These are phyloP conservation scores for Mellivora capensis DNA, from an alignment of 2,113 vertebrate genomes.

Conservation along the genomic window DNA sequence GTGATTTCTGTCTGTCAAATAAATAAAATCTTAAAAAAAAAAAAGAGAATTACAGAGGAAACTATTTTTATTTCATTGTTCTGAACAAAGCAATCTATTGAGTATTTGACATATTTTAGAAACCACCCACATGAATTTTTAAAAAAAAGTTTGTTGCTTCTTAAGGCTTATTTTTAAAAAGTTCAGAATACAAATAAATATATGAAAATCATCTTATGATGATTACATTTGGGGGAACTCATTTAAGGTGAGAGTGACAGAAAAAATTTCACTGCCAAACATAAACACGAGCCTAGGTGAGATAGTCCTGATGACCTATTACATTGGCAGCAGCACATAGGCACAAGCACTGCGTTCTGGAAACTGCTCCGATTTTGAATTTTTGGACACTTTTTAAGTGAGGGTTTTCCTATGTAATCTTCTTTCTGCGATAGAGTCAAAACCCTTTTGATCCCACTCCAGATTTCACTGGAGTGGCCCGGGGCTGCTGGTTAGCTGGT, in stretches of 20 bases:
- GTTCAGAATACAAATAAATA: not conserved
- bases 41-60: not conserved
- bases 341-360: not conserved
- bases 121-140: not conserved
- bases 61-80: not conserved
- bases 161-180: not conserved
- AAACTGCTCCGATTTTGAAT: not conserved
- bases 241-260: not conserved
- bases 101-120: not conserved
- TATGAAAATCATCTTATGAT: not conserved
- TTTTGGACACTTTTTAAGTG: not conserved
- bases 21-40: too few species aligned
- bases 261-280: not conserved
- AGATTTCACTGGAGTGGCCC: not conserved
- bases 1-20: too few species aligned
- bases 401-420: not conserved
- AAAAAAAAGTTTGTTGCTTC: not conserved
- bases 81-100: conserved; percentile 30
- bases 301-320: not conserved
- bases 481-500: not conserved
- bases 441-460: not conserved
- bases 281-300: not conserved
- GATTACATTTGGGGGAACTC: not conserved
- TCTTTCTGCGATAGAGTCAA: not conserved
- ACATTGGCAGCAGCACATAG: too few species aligned